A percentile compares a stretch with the other conserved stretches of the same genome.
Evolutionary conservation across 2,113 vertebrate genomes (phyloP).

Genomic region (Labeo rohita): DNA sequence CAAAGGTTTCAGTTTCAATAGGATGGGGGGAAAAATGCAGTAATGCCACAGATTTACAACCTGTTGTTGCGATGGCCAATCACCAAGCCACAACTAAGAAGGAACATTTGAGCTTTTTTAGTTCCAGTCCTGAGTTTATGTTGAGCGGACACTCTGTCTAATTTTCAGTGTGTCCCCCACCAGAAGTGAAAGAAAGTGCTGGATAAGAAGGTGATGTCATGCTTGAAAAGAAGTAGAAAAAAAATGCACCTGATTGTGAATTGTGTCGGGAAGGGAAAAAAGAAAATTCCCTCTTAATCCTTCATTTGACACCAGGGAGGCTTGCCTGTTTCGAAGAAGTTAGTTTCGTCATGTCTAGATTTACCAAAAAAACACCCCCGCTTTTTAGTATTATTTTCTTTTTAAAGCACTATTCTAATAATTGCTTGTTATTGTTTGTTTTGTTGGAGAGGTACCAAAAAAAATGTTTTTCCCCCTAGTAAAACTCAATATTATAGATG

Average conservation of each 20-base stretch:
- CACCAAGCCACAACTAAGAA: conserved; percentile 40
- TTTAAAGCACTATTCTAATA: background rate
- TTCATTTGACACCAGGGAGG: conserved; percentile 15
- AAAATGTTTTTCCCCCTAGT: background rate
- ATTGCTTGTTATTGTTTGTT: background rate
- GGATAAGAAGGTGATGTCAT: conserved; percentile 66
- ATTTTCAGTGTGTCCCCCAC: conserved; percentile 50
- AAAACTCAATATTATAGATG: background rate
- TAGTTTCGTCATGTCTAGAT: conserved; percentile 8
- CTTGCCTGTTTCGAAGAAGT: background rate
- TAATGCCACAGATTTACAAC: conserved; percentile 56
- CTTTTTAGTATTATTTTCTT: background rate
- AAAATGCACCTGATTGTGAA: conserved; percentile 4
- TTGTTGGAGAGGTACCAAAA: background rate
- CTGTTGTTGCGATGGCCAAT: conserved; percentile 47
- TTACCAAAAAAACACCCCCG: background rate
- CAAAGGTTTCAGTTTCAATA: conserved; percentile 50
- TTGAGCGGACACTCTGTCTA: conserved; percentile 45
- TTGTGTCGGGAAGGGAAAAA: conserved; percentile 3
- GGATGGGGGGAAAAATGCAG: conserved; percentile 34
- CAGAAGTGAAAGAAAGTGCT: conserved; percentile 55
- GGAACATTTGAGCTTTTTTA: conserved; percentile 57
- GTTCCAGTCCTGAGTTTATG: conserved; percentile 42
- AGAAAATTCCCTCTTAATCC: background rate
- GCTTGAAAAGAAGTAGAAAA: conserved; percentile 41